Conservation (phyloP, 2,888 invertebrate species). For the Masnerella sp. region DNA sequence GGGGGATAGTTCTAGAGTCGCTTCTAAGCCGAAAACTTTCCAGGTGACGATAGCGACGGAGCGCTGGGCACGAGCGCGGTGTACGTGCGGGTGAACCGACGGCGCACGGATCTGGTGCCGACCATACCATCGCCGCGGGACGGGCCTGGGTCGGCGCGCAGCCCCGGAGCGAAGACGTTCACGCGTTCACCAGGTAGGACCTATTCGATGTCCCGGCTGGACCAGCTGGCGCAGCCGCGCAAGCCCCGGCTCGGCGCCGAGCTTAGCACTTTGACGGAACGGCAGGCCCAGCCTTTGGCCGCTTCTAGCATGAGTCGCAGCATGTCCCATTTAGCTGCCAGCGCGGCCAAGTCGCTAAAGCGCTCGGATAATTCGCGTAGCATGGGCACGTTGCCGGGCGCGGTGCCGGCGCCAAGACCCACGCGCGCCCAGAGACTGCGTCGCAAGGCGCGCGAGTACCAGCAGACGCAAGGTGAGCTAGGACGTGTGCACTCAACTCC, state of each 20-base stretch:
- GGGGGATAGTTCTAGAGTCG: slow-evolving; percentile 45
- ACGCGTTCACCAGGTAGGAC: slow-evolving; percentile 88
- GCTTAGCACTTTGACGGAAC: slow-evolving; percentile 72
- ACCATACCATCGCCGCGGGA: slow-evolving; percentile 89
- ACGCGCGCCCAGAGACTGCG: slow-evolving; percentile 75
- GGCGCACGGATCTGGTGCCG: slow-evolving; percentile 94
- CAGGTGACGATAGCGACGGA: slow-evolving; percentile 74
- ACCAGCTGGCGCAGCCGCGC: slow-evolving; percentile 88
- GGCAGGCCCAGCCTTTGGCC: slow-evolving; percentile 70
- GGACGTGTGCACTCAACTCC: slow-evolving; percentile 70
- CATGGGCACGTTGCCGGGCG: slow-evolving; percentile 76
- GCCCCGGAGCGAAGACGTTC: slow-evolving; percentile 75
- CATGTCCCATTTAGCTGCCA: slow-evolving; percentile 84
- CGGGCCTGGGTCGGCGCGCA: slow-evolving; percentile 71
- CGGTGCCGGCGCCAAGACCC: slow-evolving; percentile 69
- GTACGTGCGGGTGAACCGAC: slow-evolving; percentile 89
- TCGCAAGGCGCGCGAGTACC: slow-evolving; percentile 75
- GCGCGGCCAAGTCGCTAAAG: slow-evolving; percentile 73
- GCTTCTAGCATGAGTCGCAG: slow-evolving; percentile 82
- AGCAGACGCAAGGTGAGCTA: slow-evolving; percentile 73
- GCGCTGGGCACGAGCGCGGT: slow-evolving; percentile 77
- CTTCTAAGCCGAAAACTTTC: slow-evolving; percentile 71
- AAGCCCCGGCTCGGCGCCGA: slow-evolving; percentile 77
- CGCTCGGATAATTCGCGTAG: slow-evolving; percentile 77
- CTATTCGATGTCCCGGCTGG: slow-evolving; percentile 95